phyloP scores from a whole-genome alignment of 1,140 invertebrate species.

The Achatina immaculata region DNA sequence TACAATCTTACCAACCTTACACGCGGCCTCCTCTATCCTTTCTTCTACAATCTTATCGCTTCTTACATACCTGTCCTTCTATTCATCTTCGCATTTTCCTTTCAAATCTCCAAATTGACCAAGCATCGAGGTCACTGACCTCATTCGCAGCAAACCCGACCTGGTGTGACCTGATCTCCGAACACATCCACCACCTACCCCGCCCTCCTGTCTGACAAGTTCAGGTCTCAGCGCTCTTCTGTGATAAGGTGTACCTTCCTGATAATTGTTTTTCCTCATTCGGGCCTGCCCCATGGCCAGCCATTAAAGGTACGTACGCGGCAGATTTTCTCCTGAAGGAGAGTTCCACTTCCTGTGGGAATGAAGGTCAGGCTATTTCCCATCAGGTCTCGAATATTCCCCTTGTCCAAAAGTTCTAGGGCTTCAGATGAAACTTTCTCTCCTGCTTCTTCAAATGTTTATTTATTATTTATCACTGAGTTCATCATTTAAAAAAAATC shows the following conservation, averaged over 20 bases:
- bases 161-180: not conserved
- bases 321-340: not conserved
- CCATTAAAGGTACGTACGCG: not conserved
- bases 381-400: no score
- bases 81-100: no score
- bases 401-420: no score
- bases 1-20: no score
- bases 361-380: no score
- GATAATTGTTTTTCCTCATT: not conserved
- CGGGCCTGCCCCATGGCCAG: not conserved
- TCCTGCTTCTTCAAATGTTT: no score
- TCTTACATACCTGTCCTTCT: no score
- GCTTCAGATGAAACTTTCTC: no score
- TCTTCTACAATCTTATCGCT: no score
- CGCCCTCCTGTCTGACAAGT: not conserved
- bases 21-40: no score
- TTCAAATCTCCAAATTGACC: not conserved
- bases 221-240: not conserved
- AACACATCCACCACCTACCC: not conserved
- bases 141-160: not conserved
- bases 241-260: not conserved
- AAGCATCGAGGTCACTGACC: conserved; percentile 6
- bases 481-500: no score
- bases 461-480: no score
- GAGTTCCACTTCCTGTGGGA: not conserved